A percentile compares a stretch with the other conserved stretches of the same genome.
Conservation (phyloP, 2,797 vertebrate genomes). For the Xiphophorus birchmanni region DNA sequence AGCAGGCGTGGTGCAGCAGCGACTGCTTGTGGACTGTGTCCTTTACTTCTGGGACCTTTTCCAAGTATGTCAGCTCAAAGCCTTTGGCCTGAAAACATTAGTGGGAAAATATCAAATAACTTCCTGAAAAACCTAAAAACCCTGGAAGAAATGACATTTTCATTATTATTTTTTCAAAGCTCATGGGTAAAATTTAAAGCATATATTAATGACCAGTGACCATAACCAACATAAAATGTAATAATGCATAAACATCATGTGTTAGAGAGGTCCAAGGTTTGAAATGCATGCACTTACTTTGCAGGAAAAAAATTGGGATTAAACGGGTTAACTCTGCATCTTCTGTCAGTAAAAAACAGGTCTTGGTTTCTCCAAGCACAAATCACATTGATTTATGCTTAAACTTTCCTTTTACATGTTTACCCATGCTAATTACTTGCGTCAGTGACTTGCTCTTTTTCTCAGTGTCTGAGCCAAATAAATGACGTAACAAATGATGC, state of each 20-base stretch:
- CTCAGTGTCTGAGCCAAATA: not conserved
- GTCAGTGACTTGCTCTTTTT: not conserved
- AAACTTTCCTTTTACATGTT: not conserved
- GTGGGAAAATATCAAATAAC: not conserved
- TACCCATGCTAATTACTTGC: not conserved
- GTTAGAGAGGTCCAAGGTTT: no score
- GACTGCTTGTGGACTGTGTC: conserved; percentile 96
- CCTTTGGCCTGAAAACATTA: conserved; percentile 86
- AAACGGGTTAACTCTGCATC: not conserved
- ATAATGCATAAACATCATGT: no score
- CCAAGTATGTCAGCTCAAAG: conserved; percentile 93
- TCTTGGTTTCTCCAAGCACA: not conserved
- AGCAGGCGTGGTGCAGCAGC: conserved; percentile 90
- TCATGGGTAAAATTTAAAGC: not conserved
- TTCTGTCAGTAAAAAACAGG: not conserved
- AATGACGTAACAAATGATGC: not conserved
- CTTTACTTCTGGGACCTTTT: conserved; percentile 97
- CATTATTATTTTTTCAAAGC: not conserved
- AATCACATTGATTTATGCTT: not conserved
- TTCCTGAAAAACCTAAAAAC: not conserved
- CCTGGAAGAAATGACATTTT: not conserved
- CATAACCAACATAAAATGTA: no score
- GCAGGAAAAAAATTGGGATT: no score
- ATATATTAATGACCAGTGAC: no score
- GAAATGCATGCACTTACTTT: no score